These are phyloP conservation scores for Acleris emargana DNA, from an alignment of 2,888 invertebrate species.

Conservation along the genomic window DNA sequence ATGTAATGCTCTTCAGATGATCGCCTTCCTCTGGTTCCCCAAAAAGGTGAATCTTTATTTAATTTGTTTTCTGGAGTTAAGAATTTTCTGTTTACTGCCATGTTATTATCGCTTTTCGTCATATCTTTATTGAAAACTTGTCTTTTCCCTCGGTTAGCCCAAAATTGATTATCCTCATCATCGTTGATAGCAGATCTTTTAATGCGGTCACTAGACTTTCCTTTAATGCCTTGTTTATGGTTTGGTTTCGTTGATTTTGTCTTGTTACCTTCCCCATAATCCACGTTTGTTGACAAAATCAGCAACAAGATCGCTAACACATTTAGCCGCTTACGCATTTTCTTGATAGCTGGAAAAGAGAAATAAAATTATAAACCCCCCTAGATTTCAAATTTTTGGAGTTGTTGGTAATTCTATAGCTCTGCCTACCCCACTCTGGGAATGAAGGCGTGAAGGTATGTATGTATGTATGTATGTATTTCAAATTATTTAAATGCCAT, in stretches of 20 bases:
- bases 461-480: too few relatives aligned
- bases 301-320: conserved; percentile 54
- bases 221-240: conserved; percentile 50
- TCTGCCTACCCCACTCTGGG: too few relatives aligned
- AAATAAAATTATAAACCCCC: conserved; percentile 1
- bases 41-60: conserved; percentile 64
- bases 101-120: conserved; percentile 42
- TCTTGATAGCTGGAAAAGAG: conserved; percentile 56
- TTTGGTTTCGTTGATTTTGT: conserved; percentile 50
- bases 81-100: conserved; percentile 43
- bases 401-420: too few relatives aligned
- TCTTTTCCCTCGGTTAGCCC: conserved; percentile 58
- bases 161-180: conserved; percentile 56
- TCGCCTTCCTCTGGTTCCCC: conserved; percentile 70
- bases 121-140: conserved; percentile 45
- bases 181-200: conserved; percentile 59
- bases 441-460: too few relatives aligned
- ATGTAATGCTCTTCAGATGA: conserved; percentile 51
- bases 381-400: too few relatives aligned
- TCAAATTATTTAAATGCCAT: too few relatives aligned
- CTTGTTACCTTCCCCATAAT: conserved; percentile 56
- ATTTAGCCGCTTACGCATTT: conserved; percentile 60
- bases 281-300: conserved; percentile 57
- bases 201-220: conserved; percentile 52
- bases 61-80: conserved; percentile 38